These are phyloP conservation scores for Gallinago solitaria DNA, from an alignment of 2,797 vertebrate species.

Conservation along the genomic window DNA sequence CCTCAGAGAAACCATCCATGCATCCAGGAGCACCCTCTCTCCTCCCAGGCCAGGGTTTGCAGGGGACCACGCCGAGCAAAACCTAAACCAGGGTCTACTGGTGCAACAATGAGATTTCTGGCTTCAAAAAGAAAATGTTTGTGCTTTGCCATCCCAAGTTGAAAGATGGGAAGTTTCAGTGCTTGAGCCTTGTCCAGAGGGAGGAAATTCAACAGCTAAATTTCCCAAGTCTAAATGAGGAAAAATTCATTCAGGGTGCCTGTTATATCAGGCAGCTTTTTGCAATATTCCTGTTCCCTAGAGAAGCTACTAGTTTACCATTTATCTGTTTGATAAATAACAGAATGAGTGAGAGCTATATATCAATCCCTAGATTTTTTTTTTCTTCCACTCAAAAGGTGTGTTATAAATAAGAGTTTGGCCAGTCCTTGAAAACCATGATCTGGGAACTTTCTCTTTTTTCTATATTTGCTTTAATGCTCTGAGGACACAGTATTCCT, in stretches of 20 bases:
- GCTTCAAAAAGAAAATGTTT: neutral
- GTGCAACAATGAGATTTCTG: neutral
- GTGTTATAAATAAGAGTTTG: neutral
- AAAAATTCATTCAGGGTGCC: neutral
- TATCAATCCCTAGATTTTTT: neutral
- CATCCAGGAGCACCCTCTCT: neutral
- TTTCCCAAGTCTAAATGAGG: neutral
- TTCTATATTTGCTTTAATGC: neutral
- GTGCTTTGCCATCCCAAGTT: neutral
- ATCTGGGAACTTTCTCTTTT: neutral
- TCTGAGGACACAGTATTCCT: neutral
- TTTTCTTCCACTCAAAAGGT: neutral
- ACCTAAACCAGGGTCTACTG: neutral
- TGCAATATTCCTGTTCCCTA: neutral
- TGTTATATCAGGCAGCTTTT: neutral
- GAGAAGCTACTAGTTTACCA: neutral
- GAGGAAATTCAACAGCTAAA: neutral
- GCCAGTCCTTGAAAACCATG: neutral
- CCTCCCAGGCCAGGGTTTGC: neutral
- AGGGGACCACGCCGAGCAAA: fast-evolving
- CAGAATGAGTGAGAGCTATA: neutral
- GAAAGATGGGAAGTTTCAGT: neutral
- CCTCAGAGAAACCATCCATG: fast-evolving
- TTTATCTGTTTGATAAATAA: neutral
- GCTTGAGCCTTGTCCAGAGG: neutral